Evolutionary conservation across 2,888 invertebrate species (phyloP).

Genomic region (Hoplodrina blanda): DNA sequence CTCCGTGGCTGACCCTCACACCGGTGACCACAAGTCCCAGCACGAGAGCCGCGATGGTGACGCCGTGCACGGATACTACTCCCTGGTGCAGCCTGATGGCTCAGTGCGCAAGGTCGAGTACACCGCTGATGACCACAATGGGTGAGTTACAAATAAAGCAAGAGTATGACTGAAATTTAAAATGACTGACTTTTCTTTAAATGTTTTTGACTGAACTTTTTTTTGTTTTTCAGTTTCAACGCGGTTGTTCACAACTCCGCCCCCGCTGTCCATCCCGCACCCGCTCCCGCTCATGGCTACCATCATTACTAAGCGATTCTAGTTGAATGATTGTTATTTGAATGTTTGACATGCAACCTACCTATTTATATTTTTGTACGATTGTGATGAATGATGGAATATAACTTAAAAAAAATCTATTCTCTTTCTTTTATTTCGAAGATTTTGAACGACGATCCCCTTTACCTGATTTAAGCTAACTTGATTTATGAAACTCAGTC

Average conservation of each 20-base stretch:
- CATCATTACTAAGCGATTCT: conserved; percentile 72
- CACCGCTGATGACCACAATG: conserved; percentile 87
- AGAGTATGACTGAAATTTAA: no score
- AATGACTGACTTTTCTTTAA: no score
- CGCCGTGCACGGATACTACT: conserved; percentile 86
- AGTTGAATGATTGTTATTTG: conserved; percentile 31
- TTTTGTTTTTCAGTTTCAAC: conserved; percentile 80
- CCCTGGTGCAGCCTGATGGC: conserved; percentile 88
- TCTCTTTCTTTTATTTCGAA: conserved; percentile 19
- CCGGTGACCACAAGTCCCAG: conserved; percentile 91
- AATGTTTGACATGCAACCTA: conserved; percentile 54
- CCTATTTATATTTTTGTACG: conserved; percentile 70
- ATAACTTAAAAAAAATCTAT: conserved; percentile 47
- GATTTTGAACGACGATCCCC: background rate
- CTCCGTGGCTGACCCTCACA: conserved; percentile 91
- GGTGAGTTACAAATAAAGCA: conserved; percentile 72
- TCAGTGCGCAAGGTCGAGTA: conserved; percentile 89
- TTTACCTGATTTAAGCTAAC: background rate
- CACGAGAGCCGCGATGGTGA: conserved; percentile 83
- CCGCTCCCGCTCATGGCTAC: conserved; percentile 73
- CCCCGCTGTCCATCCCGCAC: conserved; percentile 80
- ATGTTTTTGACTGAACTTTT: background rate
- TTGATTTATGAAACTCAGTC: no score
- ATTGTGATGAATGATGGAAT: conserved; percentile 47
- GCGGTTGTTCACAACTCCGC: conserved; percentile 87